Evolutionary conservation across 1,140 invertebrate genomes (phyloP), one percentile per base, ranked within the genome.

Genomic region (Polypedilum pembai): DNA sequence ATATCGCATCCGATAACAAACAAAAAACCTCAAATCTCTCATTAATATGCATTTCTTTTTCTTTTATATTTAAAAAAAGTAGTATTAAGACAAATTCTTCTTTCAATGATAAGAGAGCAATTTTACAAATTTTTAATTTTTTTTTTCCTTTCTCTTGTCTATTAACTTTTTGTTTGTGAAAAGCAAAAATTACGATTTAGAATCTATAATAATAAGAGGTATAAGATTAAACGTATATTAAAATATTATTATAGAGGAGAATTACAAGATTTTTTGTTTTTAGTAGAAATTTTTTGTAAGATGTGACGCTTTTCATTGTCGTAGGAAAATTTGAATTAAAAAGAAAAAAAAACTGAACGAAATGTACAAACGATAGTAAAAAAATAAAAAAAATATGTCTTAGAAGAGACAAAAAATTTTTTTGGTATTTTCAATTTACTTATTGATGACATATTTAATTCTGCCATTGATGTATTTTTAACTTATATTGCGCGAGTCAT

Each of bases 41-140:
- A 56, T 56, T 56, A 56, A 56, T 56, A 56, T 56, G 45, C 45
- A 56, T 56, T 56, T 56, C 45, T 56, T 56, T 56, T n/a, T 45
- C 41, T 45, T 45, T 56, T n/a, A n/a, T 56, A 56, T 56, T 56
- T 56, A 56, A 56, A 33, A 56, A 33, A 3, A 33, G 24, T 56
- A 56, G 45, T 56, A 15, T 56, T 56, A 56, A 56, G 45, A 56
- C n/a, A 56, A n/a, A 33, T 33, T 33, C 24, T 33, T 33, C 24
- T n/a, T 56, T 56, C 4, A 56, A 56, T 56, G 12, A 15, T 56
- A 56, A 56, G 45, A 56, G 24, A 33, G 5, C 24, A 33, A 33
- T 33, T 33, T 33, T 33, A 33, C 45, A 56, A 56, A 56, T 56
- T 33, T 56, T 33, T 33, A 33, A 1, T 33, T 33, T 33, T 33